These are phyloP conservation scores for Branchinecta sandiegonensis DNA, from an alignment of 2,888 invertebrate species.

Conservation along the genomic window DNA sequence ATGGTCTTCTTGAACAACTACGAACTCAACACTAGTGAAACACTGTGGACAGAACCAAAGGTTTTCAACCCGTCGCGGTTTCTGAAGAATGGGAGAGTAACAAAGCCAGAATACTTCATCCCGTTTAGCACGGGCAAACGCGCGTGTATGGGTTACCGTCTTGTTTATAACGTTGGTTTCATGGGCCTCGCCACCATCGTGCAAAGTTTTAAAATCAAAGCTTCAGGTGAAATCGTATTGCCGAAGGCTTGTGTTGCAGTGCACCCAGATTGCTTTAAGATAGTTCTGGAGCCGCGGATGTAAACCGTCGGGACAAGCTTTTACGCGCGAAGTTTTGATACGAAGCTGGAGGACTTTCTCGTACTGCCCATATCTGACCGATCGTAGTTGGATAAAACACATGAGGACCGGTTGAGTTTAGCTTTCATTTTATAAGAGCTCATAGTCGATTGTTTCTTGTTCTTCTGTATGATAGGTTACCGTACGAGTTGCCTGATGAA, in stretches of 20 bases:
- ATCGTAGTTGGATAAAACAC: no score
- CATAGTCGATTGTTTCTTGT: no score
- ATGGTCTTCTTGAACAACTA: conserved; percentile 72
- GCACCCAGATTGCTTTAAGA: conserved; percentile 52
- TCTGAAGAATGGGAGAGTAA: conserved; percentile 41
- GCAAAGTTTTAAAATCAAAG: conserved; percentile 50
- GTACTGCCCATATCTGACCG: no score
- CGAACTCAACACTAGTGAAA: conserved; percentile 54
- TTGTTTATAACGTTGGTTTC: conserved; percentile 55
- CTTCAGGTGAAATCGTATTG: conserved; percentile 35
- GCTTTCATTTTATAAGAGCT: no score
- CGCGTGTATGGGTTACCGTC: conserved; percentile 68
- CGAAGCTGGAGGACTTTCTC: no score
- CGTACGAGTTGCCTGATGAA: no score
- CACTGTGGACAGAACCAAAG: conserved; percentile 56
- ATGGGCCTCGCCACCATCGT: conserved; percentile 55
- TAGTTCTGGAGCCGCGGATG: conserved; percentile 33
- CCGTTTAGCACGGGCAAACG: conserved; percentile 73
- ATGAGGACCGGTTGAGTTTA: no score
- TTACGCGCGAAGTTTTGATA: no score
- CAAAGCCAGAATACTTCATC: conserved; percentile 56
- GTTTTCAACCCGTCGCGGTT: conserved; percentile 62
- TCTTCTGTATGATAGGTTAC: no score
- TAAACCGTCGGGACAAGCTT: neutral
- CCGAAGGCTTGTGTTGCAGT: conserved; percentile 53